A percentile compares a stretch with the other conserved stretches of the same genome.
phyloP scores from a whole-genome alignment of 2,113 vertebrate species.

The Chionomys nivalis region DNA sequence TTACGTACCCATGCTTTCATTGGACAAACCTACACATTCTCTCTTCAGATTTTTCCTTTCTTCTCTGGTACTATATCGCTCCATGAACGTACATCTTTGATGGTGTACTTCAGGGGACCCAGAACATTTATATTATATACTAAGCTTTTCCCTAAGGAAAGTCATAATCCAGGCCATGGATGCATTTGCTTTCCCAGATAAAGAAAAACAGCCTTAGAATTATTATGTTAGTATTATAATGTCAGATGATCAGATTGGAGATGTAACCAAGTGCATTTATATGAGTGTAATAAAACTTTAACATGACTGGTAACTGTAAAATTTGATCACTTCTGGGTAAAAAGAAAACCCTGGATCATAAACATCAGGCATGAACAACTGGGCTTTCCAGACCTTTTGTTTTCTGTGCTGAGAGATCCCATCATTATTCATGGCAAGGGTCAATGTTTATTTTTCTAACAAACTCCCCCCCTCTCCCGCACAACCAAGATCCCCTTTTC shows the following conservation, averaged over 20 bases:
- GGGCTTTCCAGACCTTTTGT: not conserved
- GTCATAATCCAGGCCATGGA: not conserved
- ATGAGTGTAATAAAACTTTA: not conserved
- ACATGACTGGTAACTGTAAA: not conserved
- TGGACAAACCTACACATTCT: slow-evolving; percentile 14
- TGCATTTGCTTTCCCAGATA: not conserved
- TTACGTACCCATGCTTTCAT: not conserved
- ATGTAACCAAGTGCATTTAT: not conserved
- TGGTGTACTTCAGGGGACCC: not conserved
- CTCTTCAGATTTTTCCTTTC: not conserved
- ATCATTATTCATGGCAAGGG: not conserved
- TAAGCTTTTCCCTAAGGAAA: slow-evolving; percentile 1
- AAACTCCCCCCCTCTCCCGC: not conserved
- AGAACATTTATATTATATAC: not conserved
- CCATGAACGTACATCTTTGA: not conserved
- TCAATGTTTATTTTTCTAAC: not conserved
- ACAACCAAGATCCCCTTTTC: not conserved
- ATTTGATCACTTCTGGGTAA: not conserved
- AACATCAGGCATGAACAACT: not conserved
- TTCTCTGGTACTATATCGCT: not conserved
- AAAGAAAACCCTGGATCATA: slow-evolving; percentile 17
- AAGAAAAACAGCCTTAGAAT: not conserved
- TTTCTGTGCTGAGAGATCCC: not conserved
- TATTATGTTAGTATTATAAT: not conserved
- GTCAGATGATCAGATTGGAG: not conserved